Evolutionary conservation across 2,888 invertebrate species (phyloP).

Genomic region (Heteropelma amictum): DNA sequence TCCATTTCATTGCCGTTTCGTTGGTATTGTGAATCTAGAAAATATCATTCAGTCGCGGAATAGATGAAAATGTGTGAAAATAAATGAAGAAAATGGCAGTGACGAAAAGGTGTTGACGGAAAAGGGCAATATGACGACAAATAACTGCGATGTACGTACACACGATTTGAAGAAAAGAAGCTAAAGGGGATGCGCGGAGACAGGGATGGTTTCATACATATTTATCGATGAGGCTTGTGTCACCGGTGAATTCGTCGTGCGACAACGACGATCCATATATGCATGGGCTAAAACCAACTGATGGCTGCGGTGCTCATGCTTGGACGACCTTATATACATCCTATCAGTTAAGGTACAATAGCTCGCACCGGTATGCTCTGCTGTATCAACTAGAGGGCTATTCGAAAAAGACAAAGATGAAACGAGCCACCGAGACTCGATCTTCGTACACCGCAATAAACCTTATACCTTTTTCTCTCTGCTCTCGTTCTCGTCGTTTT

Average conservation of each 20-base stretch:
- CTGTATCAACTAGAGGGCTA: conserved; percentile 51
- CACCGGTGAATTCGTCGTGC: conserved; percentile 63
- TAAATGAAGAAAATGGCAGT: background rate
- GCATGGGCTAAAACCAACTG: conserved; percentile 62
- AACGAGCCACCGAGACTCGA: conserved; percentile 36
- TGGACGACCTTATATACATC: conserved; percentile 29
- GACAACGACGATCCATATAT: conserved; percentile 66
- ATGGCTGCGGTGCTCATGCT: conserved; percentile 59
- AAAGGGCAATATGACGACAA: conserved; percentile 61
- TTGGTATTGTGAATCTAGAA: background rate
- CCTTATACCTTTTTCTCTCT: background rate
- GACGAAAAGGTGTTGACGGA: conserved; percentile 34
- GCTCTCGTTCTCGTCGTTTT: background rate
- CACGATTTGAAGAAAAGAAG: conserved; percentile 9
- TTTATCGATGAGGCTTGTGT: conserved; percentile 66
- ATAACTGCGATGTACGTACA: conserved; percentile 65
- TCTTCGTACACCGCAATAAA: conserved; percentile 24
- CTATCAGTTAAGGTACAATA: conserved; percentile 47
- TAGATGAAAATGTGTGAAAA: conserved; percentile 4
- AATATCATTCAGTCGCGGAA: background rate
- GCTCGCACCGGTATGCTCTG: conserved; percentile 35
- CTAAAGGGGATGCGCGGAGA: background rate
- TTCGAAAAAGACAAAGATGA: conserved; percentile 42
- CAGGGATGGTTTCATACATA: conserved; percentile 62
- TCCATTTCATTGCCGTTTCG: background rate